Evolutionary conservation across 2,797 vertebrate genomes (phyloP).

Genomic region (Adrianichthys oophorus): DNA sequence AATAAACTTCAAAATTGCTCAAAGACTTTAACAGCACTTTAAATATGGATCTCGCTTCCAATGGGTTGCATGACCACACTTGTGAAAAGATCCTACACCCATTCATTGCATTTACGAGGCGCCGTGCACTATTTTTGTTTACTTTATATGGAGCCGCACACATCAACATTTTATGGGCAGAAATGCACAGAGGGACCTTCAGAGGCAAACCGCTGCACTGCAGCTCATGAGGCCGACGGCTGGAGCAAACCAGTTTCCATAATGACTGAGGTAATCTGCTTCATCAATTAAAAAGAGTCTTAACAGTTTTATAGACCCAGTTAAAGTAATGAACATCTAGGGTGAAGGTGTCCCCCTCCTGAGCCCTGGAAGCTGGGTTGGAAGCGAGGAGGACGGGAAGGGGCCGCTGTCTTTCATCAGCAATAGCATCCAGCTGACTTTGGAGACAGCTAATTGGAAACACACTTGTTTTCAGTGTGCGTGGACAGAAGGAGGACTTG

Average conservation of each 20-base stretch:
- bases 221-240: constrained; percentile 26
- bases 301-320: constrained; percentile 47
- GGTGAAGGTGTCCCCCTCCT: constrained; percentile 24
- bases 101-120: constrained; percentile 46
- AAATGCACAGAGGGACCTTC: constrained; percentile 19
- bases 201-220: constrained; percentile 19
- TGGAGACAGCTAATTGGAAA: constrained; percentile 61
- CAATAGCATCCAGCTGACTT: constrained; percentile 41
- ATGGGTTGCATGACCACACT: constrained; percentile 21
- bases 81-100: constrained; percentile 36
- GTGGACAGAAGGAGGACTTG: constrained; percentile 26
- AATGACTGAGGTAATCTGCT: constrained; percentile 43
- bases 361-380: constrained; percentile 15
- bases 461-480: constrained; percentile 62
- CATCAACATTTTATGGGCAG: constrained; percentile 18
- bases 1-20: constrained; percentile 9
- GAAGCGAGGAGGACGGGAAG: constrained; percentile 13
- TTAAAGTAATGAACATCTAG: constrained; percentile 50
- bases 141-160: constrained; percentile 46
- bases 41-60: constrained; percentile 31
- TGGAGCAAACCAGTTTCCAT: constrained; percentile 42
- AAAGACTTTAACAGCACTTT: constrained; percentile 16
- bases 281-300: constrained; percentile 56
- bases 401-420: constrained; percentile 47
- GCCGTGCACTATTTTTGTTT: constrained; percentile 51